Evolutionary conservation across 2,888 invertebrate genomes (phyloP), one percentile per base, ranked within the genome.

Genomic region (Heliconius ismenius): DNA sequence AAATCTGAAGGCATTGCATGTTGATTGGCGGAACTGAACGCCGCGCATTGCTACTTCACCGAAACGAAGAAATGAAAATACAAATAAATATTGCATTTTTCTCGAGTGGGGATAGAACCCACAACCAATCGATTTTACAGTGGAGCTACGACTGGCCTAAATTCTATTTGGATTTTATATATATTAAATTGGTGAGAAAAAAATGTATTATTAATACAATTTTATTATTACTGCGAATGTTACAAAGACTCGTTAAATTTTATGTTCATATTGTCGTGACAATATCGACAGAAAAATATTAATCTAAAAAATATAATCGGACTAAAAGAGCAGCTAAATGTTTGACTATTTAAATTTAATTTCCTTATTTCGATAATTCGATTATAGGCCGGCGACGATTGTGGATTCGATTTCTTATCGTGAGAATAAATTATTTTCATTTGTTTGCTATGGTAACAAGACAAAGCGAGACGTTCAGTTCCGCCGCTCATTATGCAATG

Each of bases 261-360:
- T 24, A 60, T 24, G 60, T 60, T 60, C 13, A 24, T 36, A 10
- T 21, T n/a, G 64, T 64, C 64, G 21, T 36, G 21, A 21, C 21
- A 21, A n/a, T n/a, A 10, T 21, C 2, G 4, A 36, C 10, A 64
- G 10, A 32, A 64, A 32, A 64, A 32, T 60, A 24, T 60, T 60
- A 60, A 60, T 1, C 4, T 11, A 10, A 24, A 3, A n/a, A 58
- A n/a, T n/a, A 58, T 58, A 58, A 58, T 9, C 1, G n/a, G 11
- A 60, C 24, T 60, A 60, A 60, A 62, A 62, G 24, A 62, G 60
- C n/a, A 62, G 10, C 60, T 62, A 62, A 62, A 13, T 24, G 60
- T 62, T 62, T n/a, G 13, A 62, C 13, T 62, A 62, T 62, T 62
- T 11, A n/a, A 62, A 62, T 62, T 62, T 62, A n/a, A 26, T 62